A percentile compares a stretch with the other conserved stretches of the same genome.
These are phyloP conservation scores for Xestia c-nigrum DNA, from an alignment of 2,888 invertebrate species.

Conservation along the genomic window DNA sequence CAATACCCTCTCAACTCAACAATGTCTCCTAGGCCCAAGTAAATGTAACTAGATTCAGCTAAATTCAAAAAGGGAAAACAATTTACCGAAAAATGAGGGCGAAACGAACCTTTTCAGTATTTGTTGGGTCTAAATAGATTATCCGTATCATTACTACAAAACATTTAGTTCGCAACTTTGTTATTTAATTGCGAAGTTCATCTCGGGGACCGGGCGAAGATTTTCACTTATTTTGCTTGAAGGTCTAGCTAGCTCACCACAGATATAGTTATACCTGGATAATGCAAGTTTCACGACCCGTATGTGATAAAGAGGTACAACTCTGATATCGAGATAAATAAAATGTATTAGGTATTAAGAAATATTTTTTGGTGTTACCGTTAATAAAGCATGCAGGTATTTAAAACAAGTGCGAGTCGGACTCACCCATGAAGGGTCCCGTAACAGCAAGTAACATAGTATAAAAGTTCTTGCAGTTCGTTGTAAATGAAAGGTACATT, in stretches of 20 bases:
- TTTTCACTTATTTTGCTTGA: slow-evolving; percentile 17
- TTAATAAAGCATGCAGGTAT: no score
- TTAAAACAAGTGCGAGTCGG: no score
- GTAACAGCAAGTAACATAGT: no score
- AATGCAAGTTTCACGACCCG: background rate
- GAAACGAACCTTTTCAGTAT: slow-evolving; percentile 34
- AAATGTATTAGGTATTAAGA: no score
- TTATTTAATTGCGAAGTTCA: slow-evolving; percentile 60
- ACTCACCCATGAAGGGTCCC: no score
- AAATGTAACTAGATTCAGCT: slow-evolving; percentile 34
- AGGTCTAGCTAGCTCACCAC: background rate
- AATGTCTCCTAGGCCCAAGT: slow-evolving; percentile 5
- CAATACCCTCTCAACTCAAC: background rate
- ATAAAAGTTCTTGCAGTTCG: no score
- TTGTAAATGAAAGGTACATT: no score
- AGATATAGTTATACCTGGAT: background rate
- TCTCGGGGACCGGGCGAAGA: slow-evolving; percentile 22
- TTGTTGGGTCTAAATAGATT: slow-evolving; percentile 56
- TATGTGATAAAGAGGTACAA: no score
- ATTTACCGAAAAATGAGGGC: slow-evolving; percentile 36
- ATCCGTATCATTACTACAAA: slow-evolving; percentile 47
- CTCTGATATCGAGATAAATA: no score
- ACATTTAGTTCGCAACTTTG: slow-evolving; percentile 49
- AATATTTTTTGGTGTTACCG: no score
- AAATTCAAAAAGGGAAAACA: slow-evolving; percentile 40